Conservation (phyloP, 2,113 vertebrate genomes). For the Vicugna pacos region DNA sequence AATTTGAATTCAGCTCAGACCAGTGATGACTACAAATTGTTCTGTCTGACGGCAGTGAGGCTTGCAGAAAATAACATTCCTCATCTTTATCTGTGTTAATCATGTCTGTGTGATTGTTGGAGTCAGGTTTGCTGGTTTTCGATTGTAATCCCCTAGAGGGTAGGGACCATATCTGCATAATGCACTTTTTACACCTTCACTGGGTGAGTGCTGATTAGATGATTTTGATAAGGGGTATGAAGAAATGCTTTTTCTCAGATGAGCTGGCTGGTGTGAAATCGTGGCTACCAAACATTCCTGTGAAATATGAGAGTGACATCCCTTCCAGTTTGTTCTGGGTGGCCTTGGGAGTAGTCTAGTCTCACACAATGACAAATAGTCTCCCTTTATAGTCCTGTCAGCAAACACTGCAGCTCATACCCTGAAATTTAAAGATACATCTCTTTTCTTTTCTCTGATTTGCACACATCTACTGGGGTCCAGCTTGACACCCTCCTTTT, state of each 20-base stretch:
- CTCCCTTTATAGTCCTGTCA: constrained; percentile 66
- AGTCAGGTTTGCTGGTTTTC: not conserved
- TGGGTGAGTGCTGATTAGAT: constrained; percentile 42
- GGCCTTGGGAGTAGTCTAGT: constrained; percentile 68
- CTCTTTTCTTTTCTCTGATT: not conserved
- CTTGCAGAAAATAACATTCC: constrained; percentile 61
- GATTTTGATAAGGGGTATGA: constrained; percentile 54
- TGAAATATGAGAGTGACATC: constrained; percentile 58
- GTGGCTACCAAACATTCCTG: constrained; percentile 29
- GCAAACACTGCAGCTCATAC: constrained; percentile 24
- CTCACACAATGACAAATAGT: constrained; percentile 35
- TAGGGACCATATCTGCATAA: constrained; percentile 40
- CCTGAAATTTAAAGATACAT: constrained; percentile 35
- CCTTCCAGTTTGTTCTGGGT: constrained; percentile 60
- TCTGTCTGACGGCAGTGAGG: constrained; percentile 70
- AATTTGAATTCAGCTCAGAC: constrained; percentile 81
- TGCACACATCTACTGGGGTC: not conserved
- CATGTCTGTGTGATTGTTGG: not conserved
- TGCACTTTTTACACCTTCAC: not conserved
- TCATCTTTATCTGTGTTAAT: constrained; percentile 76
- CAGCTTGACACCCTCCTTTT: not conserved
- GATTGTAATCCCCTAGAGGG: constrained; percentile 69
- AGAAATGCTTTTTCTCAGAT: constrained; percentile 35
- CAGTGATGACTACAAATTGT: constrained; percentile 78
- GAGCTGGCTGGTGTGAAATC: constrained; percentile 51